Base-by-base conservation (phyloP, 2,113 vertebrate genomes). In the Diglossa brunneiventris region DNA sequence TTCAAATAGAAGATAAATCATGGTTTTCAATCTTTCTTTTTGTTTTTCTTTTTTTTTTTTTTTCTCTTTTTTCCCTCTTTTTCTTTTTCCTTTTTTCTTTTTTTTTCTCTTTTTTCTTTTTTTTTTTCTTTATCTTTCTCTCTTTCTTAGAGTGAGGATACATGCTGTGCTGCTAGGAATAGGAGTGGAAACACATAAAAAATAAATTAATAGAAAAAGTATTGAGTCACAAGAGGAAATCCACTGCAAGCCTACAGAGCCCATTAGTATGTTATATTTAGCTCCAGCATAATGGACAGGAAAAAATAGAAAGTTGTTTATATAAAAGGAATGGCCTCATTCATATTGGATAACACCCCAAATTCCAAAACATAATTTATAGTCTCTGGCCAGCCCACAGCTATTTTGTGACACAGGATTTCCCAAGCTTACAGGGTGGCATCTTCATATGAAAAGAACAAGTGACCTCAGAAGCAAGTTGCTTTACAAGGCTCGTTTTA, bases 1-100 rank as follows among this genome's bases (percentile, higher is more conserved):
- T 96, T 96, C 97, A 97, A 98, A 97, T 94, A 95, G 92, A 97
- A 97, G 95, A 98, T 97, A 98, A 98, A 98, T 98, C 47, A 56
- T 92, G 82, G 77, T 46, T 97, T 97, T 89, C 82, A 83, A 46
- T 96, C 27, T 95, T 91, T 92, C 8, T 59, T 3, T 66, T 15
- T 49, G 18, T 66, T 6, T 56, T 12, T 91, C 18, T 42, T 1
- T 26, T 12, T 55, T 94, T 95, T 7, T 30, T 49, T 6, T 20
- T 31, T 0, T 30, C 2, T 96, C 67, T 72, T 58, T 94, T 83
- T 80, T 23, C 35, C 4, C 8, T 8, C 6, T 30, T 47, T 11
- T 6, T 12, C 7, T 22, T 56, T 30, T 49, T 8, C 4, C 11
- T 17, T 31, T 0, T 9, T 23, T 1, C 20, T 22, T 6, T 13